Evolutionary conservation across 2,888 invertebrate species (phyloP), one percentile per base, ranked within the genome.

Genomic region (Tipula helvola): DNA sequence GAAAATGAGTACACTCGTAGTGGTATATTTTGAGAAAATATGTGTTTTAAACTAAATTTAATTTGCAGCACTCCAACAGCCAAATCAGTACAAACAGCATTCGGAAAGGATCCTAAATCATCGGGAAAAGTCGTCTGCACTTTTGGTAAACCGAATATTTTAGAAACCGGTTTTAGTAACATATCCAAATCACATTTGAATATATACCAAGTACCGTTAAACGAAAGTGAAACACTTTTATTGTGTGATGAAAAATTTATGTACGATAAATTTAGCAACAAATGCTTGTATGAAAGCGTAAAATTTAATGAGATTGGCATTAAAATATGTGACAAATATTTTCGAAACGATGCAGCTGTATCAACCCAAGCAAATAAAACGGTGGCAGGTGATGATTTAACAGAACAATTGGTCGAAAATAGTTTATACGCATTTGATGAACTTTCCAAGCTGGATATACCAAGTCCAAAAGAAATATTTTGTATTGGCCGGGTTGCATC

Each of bases 401-500:
- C 71, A 71, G 3, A 28, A 71, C 28, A 7, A 8, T 3, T 28
- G 28, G 28, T 28, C 28, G 71, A 71, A 71, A 71, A 71, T 71
- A 71, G 28, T 71, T 28, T 71, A 71, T 71, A 28, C 28, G 71
- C 71, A 71, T 71, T 71, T 28, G 90, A 90, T 88, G 90, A 90
- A 87, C 89, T 91, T 87, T 89, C 89, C 87, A 90, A 91, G 86
- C 90, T 90, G 87, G 90, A 91, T 87, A 89, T 89, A 4, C 89
- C 90, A 52, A 89, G 90, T 36, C 89, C 90, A 87, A 89, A 90
- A 86, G 87, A 88, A n/a, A 89, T 91, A 1, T 90, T 90, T 88
- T 90, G 90, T 8, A 94, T 94, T 87, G 98, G 98, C 13, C 93
- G 96, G 86, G 93, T 97, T 88, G 94, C 94, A 88, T 95, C 95